Evolutionary conservation across 2,113 vertebrate genomes (phyloP).

Genomic region (Pseudopodoces humilis): DNA sequence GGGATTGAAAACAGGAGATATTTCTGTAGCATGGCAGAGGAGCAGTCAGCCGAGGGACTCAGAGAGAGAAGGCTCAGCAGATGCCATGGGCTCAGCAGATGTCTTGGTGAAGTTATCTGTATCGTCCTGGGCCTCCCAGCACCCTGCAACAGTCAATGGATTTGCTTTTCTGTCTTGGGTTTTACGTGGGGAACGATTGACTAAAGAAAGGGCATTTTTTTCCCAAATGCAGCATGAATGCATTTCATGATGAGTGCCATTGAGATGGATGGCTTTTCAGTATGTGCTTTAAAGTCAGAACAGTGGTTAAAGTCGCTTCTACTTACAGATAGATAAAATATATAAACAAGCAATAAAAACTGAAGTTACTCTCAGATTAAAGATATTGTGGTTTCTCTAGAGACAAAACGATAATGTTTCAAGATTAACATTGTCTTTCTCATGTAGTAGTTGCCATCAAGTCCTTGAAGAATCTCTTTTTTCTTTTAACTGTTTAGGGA

Average conservation of each 20-base stretch:
- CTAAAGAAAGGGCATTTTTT: not conserved
- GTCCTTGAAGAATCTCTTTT: not conserved
- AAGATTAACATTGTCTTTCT: not conserved
- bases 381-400: not conserved
- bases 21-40: not conserved
- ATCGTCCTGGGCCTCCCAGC: not conserved
- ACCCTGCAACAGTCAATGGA: accelerated
- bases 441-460: not conserved
- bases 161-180: accelerated
- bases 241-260: not conserved
- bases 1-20: not conserved
- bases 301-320: not conserved
- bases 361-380: not conserved
- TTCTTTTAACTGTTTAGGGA: not conserved
- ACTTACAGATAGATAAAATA: not conserved
- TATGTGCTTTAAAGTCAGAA: not conserved
- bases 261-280: not conserved
- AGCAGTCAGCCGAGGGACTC: not conserved
- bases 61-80: not conserved
- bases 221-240: not conserved
- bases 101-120: not conserved
- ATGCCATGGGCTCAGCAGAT: not conserved
- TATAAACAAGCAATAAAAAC: not conserved
- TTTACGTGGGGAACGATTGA: not conserved
- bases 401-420: not conserved